Base-by-base conservation (phyloP, 2,888 invertebrate genomes). In the Aproaerema taeniolella region DNA sequence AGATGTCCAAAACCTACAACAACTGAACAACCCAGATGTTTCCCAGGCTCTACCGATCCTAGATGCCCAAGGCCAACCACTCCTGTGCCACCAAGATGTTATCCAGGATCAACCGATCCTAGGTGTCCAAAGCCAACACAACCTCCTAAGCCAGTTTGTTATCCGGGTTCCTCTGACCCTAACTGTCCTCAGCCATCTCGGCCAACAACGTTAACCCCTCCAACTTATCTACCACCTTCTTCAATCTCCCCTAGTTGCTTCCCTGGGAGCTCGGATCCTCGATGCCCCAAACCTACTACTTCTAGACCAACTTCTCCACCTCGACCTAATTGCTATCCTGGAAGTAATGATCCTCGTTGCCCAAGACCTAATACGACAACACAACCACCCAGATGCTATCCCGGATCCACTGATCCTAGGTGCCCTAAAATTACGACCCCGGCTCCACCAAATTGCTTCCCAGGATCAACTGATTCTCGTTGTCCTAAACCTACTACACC, bases 211-310 rank as follows among this genome's bases (percentile, higher is more conserved):
- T 46, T 52, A 2, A 43, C 44, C 1, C 53, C 49, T 16, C 31
- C 39, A 9, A 39, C 39, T 2, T 25, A 31, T n/a, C 16, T 35
- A 10, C 35, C 35, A 15, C 35, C 35, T 9, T 9, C 26, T n/a
- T 9, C 26, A 8, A n/a, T n/a, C 7, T 2, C 47, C 62, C 67
- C 65, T 20, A 56, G 55, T 0, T 64, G 64, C 16, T 64, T 28
- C 38, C 61, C 63, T 0, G 63, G 63, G 0, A 47, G 37, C 3
- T 40, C 32, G 0, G 61, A 58, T 8, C 39, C 48, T 0, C 32
- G 55, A 14, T 42, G 0, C 57, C 61, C 61, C 1, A 45, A 44
- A n/a, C 57, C 71, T 42, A 63, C 73, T 24, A 58, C 72, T 25
- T 49, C 61, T 8, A 45, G 43, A n/a, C 57, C 71, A 42, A 63